Percentiles rank a stretch among this genome's conserved stretches.
Evolutionary conservation across 2,888 invertebrate species (phyloP).

Genomic region (Sympetrum striolatum): DNA sequence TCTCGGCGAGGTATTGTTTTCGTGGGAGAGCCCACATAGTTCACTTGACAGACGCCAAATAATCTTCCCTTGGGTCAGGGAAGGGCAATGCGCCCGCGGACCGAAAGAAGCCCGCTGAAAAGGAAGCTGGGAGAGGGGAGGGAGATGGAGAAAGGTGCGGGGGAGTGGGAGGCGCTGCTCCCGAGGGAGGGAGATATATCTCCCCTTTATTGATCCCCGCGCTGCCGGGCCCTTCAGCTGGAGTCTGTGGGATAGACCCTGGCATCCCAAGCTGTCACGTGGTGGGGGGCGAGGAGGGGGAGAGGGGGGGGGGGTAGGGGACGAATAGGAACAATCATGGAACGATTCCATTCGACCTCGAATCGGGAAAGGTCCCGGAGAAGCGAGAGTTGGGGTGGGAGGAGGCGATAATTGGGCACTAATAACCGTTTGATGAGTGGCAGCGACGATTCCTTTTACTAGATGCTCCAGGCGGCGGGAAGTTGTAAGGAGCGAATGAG

Average conservation of each 20-base stretch:
- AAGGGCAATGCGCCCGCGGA: slow-evolving; percentile 11
- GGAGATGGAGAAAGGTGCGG: background rate
- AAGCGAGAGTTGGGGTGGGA: background rate
- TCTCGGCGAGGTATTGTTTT: background rate
- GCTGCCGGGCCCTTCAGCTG: background rate
- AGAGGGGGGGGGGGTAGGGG: background rate
- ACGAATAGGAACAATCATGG: background rate
- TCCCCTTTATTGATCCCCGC: slow-evolving; percentile 19
- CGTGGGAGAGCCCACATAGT: background rate
- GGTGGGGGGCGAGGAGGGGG: background rate
- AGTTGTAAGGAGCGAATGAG: background rate
- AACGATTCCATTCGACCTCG: background rate
- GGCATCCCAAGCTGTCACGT: slow-evolving; percentile 3
- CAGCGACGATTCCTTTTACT: background rate
- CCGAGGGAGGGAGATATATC: background rate
- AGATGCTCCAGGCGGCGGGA: background rate
- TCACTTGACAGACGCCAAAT: slow-evolving; percentile 25
- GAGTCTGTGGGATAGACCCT: slow-evolving; percentile 29
- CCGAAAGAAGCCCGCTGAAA: background rate
- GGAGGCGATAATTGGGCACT: background rate
- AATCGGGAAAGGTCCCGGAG: background rate
- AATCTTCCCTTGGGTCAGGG: slow-evolving; percentile 19
- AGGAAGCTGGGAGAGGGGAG: background rate
- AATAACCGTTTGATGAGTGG: background rate
- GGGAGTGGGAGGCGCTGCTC: background rate